Evolutionary conservation across 2,797 vertebrate species (phyloP).

Genomic region (Anabacerthia variegaticeps): DNA sequence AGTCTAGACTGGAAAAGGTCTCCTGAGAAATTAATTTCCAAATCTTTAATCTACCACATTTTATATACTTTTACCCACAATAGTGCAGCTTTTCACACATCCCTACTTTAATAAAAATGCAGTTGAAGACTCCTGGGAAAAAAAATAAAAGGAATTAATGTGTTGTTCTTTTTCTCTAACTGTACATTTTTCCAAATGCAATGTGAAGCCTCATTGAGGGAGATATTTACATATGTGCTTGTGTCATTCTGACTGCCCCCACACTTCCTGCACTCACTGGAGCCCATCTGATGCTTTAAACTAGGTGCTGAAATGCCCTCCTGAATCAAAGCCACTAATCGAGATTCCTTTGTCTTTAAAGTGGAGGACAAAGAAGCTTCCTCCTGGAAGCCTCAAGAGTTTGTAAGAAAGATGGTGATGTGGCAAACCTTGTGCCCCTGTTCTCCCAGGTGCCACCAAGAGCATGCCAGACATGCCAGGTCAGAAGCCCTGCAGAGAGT

Average conservation of each 20-base stretch:
- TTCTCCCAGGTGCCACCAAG: neutral
- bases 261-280: neutral
- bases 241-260: neutral
- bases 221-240: neutral
- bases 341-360: neutral
- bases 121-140: neutral
- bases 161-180: neutral
- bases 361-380: neutral
- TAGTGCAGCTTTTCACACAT: neutral
- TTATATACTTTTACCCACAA: neutral
- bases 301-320: neutral
- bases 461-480: neutral
- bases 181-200: neutral
- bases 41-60: neutral
- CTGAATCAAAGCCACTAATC: neutral
- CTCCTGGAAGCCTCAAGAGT: neutral
- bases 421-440: neutral
- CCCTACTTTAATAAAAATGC: neutral
- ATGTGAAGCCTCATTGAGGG: neutral
- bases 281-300: neutral
- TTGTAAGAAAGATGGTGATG: neutral
- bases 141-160: neutral
- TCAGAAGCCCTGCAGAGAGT: neutral
- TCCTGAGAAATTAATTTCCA: neutral
- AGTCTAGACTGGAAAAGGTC: slow-evolving; percentile 25